A percentile compares a stretch with the other conserved stretches of the same genome.
Conservation (phyloP, 2,888 invertebrate species). For the Danaus chrysippus region DNA sequence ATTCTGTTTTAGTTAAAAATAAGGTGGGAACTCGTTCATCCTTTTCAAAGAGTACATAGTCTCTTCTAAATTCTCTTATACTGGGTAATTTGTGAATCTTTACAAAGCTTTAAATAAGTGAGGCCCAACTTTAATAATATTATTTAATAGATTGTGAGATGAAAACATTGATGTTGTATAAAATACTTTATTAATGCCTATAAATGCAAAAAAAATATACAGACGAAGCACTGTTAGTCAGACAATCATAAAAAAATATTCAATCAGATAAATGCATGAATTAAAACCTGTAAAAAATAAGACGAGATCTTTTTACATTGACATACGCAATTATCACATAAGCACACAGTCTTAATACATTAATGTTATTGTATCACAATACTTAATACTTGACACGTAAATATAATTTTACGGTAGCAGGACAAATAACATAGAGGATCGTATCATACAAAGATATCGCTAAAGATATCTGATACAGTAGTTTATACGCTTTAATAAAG, state of each 20-base stretch:
- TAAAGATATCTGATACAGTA: no score
- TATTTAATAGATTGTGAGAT: slow-evolving; percentile 2
- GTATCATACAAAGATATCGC: no score
- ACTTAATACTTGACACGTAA: slow-evolving; percentile 58
- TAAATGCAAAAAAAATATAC: slow-evolving; percentile 19
- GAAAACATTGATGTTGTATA: slow-evolving; percentile 18
- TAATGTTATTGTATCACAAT: slow-evolving; percentile 41
- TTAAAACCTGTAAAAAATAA: slow-evolving; percentile 34
- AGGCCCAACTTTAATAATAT: slow-evolving; percentile 2
- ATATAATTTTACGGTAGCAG: slow-evolving; percentile 48
- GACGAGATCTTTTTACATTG: slow-evolving; percentile 45
- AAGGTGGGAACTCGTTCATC: no score
- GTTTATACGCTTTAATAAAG: no score
- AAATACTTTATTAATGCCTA: slow-evolving; percentile 33
- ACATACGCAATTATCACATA: slow-evolving; percentile 43
- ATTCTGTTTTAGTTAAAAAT: no score
- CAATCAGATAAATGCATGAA: slow-evolving; percentile 28
- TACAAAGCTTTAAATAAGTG: no score
- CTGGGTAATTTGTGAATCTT: no score
- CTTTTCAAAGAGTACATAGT: no score
- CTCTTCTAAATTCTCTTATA: no score
- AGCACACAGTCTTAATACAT: slow-evolving; percentile 46
- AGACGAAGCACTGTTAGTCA: slow-evolving; percentile 24
- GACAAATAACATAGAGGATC: no score
- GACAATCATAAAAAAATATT: slow-evolving; percentile 33